A percentile compares a stretch with the other conserved stretches of the same genome.
phyloP scores from a whole-genome alignment of 2,113 vertebrate genomes.

The Thamnophis sirtalis region DNA sequence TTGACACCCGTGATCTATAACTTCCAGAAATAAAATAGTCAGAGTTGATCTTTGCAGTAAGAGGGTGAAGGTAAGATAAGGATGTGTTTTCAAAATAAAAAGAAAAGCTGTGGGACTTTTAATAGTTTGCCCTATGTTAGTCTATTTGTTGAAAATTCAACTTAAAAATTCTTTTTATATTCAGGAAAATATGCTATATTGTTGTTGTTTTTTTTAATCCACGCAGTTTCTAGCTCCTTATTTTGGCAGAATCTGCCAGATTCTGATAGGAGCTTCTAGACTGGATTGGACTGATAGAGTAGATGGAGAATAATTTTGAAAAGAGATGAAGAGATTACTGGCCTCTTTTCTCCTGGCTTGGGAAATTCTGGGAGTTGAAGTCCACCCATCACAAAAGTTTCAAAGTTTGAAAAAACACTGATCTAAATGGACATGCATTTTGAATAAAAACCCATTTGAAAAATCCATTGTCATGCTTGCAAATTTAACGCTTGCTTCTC shows the following conservation, averaged over 20 bases:
- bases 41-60: neutral
- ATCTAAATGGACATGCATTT: neutral
- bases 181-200: neutral
- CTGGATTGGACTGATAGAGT: no score
- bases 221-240: neutral
- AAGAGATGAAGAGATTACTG: neutral
- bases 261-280: neutral
- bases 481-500: neutral
- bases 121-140: neutral
- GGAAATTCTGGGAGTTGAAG: neutral
- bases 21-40: neutral
- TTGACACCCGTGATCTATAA: neutral
- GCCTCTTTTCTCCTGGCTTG: neutral
- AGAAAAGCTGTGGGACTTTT: constrained; percentile 3
- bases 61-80: neutral
- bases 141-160: neutral
- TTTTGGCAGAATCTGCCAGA: neutral
- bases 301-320: neutral
- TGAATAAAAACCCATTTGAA: neutral
- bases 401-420: neutral
- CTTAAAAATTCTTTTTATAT: neutral
- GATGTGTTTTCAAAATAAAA: constrained; percentile 2
- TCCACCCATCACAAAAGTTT: neutral
- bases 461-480: neutral
- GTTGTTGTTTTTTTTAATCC: no score